These are phyloP conservation scores for Lepisosteus oculatus DNA, from an alignment of 2,113 vertebrate genomes.

Conservation along the genomic window DNA sequence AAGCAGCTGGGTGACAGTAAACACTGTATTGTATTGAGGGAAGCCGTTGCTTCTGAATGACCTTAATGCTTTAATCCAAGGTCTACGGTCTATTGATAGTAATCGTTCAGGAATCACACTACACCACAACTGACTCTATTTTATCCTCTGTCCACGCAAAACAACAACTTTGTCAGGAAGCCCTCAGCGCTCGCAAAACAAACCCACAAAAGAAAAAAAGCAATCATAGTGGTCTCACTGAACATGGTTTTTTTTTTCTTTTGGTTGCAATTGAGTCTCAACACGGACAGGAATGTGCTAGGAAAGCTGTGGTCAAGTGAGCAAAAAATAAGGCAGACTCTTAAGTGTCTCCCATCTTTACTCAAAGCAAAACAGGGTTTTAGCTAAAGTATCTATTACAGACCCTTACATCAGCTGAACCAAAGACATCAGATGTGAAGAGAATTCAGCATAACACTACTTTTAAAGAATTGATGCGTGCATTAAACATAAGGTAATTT, in stretches of 20 bases:
- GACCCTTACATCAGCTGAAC: too few species aligned
- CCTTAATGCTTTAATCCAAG: slow-evolving; percentile 29
- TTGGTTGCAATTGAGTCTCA: too few species aligned
- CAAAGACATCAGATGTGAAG: too few species aligned
- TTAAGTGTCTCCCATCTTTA: slow-evolving; percentile 42
- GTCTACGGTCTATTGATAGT: background rate
- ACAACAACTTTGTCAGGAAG: slow-evolving; percentile 53
- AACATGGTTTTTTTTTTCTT: slow-evolving; percentile 2
- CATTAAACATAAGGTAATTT: too few species aligned
- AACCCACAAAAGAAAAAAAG: slow-evolving; percentile 42
- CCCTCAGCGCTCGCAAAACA: slow-evolving; percentile 45
- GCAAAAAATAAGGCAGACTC: slow-evolving; percentile 38
- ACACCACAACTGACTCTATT: slow-evolving; percentile 25
- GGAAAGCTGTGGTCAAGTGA: slow-evolving; percentile 1
- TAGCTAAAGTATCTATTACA: too few species aligned
- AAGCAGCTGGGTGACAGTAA: slow-evolving; percentile 51
- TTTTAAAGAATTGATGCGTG: too few species aligned
- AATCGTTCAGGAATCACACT: slow-evolving; percentile 48
- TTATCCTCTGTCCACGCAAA: slow-evolving; percentile 35
- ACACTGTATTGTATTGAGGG: slow-evolving; percentile 50
- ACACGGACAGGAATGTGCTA: too few species aligned
- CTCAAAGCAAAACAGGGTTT: too few species aligned
- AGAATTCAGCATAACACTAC: too few species aligned
- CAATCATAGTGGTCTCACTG: slow-evolving; percentile 54
- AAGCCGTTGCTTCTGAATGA: slow-evolving; percentile 57